These are phyloP conservation scores for Xiphophorus couchianus DNA, from an alignment of 2,113 vertebrate species.

Conservation along the genomic window DNA sequence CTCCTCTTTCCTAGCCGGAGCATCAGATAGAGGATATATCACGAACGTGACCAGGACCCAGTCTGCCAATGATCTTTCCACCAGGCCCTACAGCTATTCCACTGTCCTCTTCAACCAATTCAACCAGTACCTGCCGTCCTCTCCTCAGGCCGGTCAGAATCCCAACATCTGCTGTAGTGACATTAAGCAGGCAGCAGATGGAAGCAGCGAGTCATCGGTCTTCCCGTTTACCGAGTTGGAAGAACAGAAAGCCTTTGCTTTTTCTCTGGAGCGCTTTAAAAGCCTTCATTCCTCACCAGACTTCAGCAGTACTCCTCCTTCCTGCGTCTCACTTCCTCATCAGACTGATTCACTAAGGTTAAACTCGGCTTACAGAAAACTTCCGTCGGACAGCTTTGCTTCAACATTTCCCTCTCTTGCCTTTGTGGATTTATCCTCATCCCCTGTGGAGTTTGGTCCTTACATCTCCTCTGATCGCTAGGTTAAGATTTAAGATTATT, in stretches of 20 bases:
- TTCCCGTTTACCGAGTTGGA: not conserved
- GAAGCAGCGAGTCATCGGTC: not conserved
- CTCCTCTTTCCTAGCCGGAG: not conserved
- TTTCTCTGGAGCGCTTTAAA: constrained; percentile 5
- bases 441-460: constrained; percentile 12
- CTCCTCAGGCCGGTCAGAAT: not conserved
- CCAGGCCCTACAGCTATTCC: constrained; percentile 24
- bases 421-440: constrained; percentile 35
- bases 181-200: constrained; percentile 4
- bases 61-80: constrained; percentile 6
- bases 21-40: not conserved
- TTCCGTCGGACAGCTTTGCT: not conserved
- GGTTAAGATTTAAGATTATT: too few species aligned
- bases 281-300: not conserved
- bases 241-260: not conserved
- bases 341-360: not conserved
- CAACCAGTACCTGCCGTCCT: too few species aligned
- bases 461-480: not conserved
- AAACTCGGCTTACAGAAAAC: not conserved
- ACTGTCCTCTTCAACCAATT: not conserved
- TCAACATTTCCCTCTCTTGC: not conserved
- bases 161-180: not conserved
- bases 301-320: not conserved
- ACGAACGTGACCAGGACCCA: not conserved
- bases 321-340: not conserved